These are phyloP conservation scores for Pampus argenteus DNA, from an alignment of 2,797 vertebrate species.

Conservation along the genomic window DNA sequence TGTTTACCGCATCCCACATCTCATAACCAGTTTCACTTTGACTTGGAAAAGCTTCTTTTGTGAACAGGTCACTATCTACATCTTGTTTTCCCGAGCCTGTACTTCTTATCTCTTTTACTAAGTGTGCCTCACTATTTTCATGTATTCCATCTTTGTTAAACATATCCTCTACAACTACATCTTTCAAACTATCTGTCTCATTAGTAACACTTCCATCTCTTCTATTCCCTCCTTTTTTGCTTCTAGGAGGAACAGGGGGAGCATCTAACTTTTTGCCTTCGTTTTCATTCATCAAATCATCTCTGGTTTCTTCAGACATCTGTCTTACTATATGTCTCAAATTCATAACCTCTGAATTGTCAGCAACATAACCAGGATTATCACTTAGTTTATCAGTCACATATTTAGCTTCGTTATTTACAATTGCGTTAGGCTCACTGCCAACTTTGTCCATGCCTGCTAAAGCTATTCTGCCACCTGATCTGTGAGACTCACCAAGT, in stretches of 20 bases:
- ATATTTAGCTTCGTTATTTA: constrained; percentile 38
- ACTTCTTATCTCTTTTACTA: neutral
- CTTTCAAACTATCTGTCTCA: constrained; percentile 45
- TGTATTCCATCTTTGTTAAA: constrained; percentile 17
- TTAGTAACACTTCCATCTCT: constrained; percentile 39
- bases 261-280: constrained; percentile 32
- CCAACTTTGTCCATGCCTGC: constrained; percentile 48
- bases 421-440: constrained; percentile 36
- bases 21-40: constrained; percentile 25
- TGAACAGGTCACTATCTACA: neutral
- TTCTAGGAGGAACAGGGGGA: constrained; percentile 74
- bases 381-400: constrained; percentile 27
- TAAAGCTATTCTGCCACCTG: constrained; percentile 45
- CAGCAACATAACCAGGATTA: constrained; percentile 3
- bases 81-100: constrained; percentile 26
- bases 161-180: constrained; percentile 13
- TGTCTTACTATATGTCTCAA: constrained; percentile 26
- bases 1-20: neutral
- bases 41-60: neutral
- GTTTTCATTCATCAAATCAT: constrained; percentile 27
- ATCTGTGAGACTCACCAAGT: constrained; percentile 53
- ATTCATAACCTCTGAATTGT: constrained; percentile 32
- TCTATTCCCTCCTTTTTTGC: constrained; percentile 64
- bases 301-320: constrained; percentile 45
- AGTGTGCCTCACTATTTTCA: constrained; percentile 34